phyloP scores from a whole-genome alignment of 2,113 vertebrate genomes.

The Oryzias curvinotus region DNA sequence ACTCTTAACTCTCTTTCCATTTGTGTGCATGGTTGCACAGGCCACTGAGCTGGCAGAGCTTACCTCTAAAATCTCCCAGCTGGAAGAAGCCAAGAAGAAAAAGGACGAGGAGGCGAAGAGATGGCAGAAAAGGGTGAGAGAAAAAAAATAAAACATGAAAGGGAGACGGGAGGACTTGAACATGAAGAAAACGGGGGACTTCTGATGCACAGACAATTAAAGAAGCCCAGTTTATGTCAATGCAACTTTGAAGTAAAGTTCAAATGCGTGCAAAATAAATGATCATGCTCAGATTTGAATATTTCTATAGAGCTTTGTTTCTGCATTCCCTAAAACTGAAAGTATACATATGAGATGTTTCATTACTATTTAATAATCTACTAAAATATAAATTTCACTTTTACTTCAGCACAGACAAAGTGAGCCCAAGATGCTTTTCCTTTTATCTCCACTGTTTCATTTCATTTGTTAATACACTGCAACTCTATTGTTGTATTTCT shows the following conservation, averaged over 20 bases:
- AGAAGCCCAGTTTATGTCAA: neutral
- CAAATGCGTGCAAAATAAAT: neutral
- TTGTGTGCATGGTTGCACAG: conserved; percentile 71
- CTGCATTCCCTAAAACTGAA: too few species aligned
- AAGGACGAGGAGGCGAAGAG: conserved; percentile 89
- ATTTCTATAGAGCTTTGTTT: too few species aligned
- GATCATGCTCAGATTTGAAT: neutral
- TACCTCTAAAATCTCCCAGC: conserved; percentile 87
- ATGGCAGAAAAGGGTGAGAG: conserved; percentile 92
- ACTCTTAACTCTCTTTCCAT: conserved; percentile 54
- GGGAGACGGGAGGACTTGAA: conserved; percentile 54
- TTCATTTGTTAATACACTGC: neutral
- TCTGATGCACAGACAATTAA: conserved; percentile 22
- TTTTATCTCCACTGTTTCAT: neutral
- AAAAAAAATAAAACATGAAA: conserved; percentile 42
- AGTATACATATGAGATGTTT: too few species aligned
- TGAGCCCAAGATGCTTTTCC: neutral
- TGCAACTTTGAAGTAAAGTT: neutral
- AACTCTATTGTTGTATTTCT: neutral
- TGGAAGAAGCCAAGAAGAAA: conserved; percentile 91
- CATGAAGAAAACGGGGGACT: conserved; percentile 44
- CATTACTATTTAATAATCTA: too few species aligned
- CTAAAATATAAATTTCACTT: neutral
- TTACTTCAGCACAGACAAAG: neutral
- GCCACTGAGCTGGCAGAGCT: conserved; percentile 91